A percentile compares a stretch with the other conserved stretches of the same genome.
These are phyloP conservation scores for Sogatella furcifera DNA, from an alignment of 1,140 invertebrate genomes.

Conservation along the genomic window DNA sequence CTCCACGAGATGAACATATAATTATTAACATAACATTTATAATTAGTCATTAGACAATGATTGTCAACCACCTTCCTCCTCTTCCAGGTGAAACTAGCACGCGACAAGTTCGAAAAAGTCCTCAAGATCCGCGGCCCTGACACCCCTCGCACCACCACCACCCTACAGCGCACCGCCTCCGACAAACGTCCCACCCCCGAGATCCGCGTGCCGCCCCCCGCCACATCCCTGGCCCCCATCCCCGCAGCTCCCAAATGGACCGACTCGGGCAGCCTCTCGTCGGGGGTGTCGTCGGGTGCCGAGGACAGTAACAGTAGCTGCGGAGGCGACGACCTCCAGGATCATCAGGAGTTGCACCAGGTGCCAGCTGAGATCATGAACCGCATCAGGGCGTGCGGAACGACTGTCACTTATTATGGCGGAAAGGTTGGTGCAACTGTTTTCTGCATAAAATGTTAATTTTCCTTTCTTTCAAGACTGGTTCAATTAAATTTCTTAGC, in stretches of 20 bases:
- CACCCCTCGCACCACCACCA: not conserved
- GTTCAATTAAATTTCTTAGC: too few species aligned
- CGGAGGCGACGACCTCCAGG: slow-evolving; percentile 27
- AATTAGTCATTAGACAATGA: too few species aligned
- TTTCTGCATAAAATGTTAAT: too few species aligned
- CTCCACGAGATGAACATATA: too few species aligned
- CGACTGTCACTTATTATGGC: slow-evolving; percentile 76
- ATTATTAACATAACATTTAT: too few species aligned
- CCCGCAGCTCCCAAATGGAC: slow-evolving; percentile 20
- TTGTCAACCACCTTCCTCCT: too few species aligned
- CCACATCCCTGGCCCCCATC: too few species aligned
- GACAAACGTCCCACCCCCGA: slow-evolving; percentile 17
- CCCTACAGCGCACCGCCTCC: not conserved
- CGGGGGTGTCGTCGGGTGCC: slow-evolving; percentile 41
- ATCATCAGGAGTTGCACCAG: slow-evolving; percentile 22
- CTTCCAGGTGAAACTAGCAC: not conserved
- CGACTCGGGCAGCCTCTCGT: slow-evolving; percentile 40
- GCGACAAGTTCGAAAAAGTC: slow-evolving; percentile 2
- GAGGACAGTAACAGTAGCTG: slow-evolving; percentile 30
- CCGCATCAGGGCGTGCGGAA: slow-evolving; percentile 75
- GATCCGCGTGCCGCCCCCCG: slow-evolving; percentile 14
- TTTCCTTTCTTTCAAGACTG: too few species aligned
- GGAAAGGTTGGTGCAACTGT: slow-evolving; percentile 44
- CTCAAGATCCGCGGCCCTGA: slow-evolving; percentile 11
- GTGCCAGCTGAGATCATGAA: slow-evolving; percentile 55